Conservation (phyloP, 2,113 vertebrate species). For the Ochotona curzoniae region DNA sequence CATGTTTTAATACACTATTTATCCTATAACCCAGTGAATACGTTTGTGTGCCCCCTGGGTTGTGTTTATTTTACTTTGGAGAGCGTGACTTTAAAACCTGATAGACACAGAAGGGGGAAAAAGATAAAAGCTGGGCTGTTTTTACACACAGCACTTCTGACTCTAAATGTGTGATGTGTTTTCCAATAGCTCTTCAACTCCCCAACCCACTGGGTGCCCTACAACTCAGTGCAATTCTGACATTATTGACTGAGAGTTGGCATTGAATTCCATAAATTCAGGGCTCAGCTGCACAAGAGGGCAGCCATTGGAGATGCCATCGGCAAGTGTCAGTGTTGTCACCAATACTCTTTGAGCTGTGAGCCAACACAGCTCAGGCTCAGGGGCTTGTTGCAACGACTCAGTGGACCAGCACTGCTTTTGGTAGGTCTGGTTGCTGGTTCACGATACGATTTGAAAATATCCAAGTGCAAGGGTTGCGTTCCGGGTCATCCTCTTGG, state of each 20-base stretch:
- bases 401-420: neutral
- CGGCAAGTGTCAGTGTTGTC: neutral
- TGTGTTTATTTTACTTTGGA: slow-evolving; percentile 25
- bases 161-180: neutral
- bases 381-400: neutral
- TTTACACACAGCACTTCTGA: slow-evolving; percentile 12
- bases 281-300: neutral
- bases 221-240: neutral
- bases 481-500: neutral
- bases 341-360: neutral
- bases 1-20: neutral
- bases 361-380: neutral
- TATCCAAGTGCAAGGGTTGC: neutral
- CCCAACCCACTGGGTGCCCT: neutral
- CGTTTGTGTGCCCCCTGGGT: neutral
- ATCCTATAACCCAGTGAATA: neutral
- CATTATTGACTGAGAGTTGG: neutral
- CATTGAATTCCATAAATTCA: neutral
- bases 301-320: neutral
- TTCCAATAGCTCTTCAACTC: neutral
- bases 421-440: neutral
- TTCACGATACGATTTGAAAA: neutral
- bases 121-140: neutral
- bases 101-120: neutral
- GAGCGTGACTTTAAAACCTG: slow-evolving; percentile 19